phyloP scores from a whole-genome alignment of 2,113 vertebrate species.

The Carassius auratus region DNA sequence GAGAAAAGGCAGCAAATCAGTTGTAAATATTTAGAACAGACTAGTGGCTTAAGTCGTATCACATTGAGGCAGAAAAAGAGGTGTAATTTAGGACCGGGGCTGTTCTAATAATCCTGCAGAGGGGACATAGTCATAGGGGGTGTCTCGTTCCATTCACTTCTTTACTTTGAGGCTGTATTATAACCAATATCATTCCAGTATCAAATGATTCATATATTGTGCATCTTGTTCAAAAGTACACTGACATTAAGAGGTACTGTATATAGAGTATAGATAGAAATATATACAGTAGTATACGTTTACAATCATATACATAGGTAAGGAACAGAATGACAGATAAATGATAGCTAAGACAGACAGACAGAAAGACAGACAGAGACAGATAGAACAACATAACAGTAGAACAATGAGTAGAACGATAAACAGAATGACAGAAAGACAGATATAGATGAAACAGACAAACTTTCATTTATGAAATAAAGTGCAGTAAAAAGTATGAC shows the following conservation, averaged over 20 bases:
- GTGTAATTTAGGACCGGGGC: neutral
- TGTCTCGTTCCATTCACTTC: neutral
- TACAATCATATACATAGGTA: neutral
- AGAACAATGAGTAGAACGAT: too few relatives aligned
- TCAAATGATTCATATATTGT: neutral
- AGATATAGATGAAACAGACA: neutral
- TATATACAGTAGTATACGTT: neutral
- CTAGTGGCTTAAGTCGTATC: conserved; percentile 16
- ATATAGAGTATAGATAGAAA: neutral
- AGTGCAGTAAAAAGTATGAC: too few relatives aligned
- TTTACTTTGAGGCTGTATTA: neutral
- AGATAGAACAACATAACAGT: too few relatives aligned
- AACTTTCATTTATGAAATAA: too few relatives aligned
- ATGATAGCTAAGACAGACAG: too few relatives aligned
- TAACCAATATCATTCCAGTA: neutral
- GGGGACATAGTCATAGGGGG: neutral
- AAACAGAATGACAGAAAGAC: too few relatives aligned
- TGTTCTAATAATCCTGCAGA: neutral
- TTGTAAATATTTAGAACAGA: conserved; percentile 14
- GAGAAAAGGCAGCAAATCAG: conserved; percentile 24
- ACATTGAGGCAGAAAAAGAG: neutral
- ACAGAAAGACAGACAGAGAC: too few relatives aligned
- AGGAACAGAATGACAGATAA: too few relatives aligned
- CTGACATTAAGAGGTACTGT: neutral
- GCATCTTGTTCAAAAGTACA: neutral